Conservation (phyloP, 2,113 vertebrate species). For the Garra rufa region DNA sequence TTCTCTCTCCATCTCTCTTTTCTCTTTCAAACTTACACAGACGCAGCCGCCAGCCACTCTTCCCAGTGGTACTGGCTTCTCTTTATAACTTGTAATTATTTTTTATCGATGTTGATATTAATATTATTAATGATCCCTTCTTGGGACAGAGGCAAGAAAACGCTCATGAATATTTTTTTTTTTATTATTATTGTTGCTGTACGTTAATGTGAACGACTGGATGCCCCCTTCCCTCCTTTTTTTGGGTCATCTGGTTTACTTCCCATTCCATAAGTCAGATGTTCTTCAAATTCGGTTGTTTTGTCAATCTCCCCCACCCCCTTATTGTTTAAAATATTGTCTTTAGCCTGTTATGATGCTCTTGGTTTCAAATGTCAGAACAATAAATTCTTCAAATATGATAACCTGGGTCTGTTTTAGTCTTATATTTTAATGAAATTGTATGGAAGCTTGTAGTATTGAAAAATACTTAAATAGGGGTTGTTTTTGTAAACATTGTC, state of each 20-base stretch:
- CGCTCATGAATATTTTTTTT: constrained; percentile 58
- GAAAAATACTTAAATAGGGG: no score
- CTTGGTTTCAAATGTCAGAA: constrained; percentile 58
- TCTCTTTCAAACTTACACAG: constrained; percentile 41
- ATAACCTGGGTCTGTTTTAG: background rate
- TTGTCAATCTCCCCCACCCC: background rate
- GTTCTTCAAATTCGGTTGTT: constrained; percentile 14
- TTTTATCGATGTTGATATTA: constrained; percentile 70
- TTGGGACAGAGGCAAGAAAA: constrained; percentile 58
- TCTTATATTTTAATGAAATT: background rate
- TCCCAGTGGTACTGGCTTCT: constrained; percentile 54
- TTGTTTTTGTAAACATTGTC: background rate
- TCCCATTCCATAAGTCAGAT: constrained; percentile 1
- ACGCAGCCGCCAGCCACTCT: constrained; percentile 49
- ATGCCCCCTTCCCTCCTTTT: constrained; percentile 3
- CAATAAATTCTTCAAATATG: constrained; percentile 60
- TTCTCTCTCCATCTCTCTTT: constrained; percentile 28
- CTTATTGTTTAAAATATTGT: constrained; percentile 44
- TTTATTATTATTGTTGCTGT: constrained; percentile 11
- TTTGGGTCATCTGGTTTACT: background rate
- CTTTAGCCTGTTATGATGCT: constrained; percentile 56
- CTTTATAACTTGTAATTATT: constrained; percentile 70
- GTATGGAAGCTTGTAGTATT: background rate
- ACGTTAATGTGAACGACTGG: constrained; percentile 32
- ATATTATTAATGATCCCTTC: constrained; percentile 67